Evolutionary conservation across 2,797 vertebrate species (phyloP).

Genomic region (Gobionotothen gibberifrons): DNA sequence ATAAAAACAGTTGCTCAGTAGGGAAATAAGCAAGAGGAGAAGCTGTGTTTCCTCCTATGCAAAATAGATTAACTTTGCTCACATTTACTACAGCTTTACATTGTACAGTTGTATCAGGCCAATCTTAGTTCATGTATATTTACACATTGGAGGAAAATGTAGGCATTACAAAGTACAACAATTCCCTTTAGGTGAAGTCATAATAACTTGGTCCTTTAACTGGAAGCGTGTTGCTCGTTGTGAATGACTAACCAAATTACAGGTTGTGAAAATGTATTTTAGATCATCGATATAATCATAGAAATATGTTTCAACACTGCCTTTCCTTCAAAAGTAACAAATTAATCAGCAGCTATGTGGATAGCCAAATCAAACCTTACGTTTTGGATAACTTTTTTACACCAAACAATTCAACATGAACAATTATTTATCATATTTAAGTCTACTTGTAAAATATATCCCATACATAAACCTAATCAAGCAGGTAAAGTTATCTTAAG

Average conservation of each 20-base stretch:
- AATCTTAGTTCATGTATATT: not conserved
- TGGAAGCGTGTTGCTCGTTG: accelerated
- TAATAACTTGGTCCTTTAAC: not conserved
- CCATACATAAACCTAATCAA: not conserved
- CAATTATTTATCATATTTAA: too few species aligned
- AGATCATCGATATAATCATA: not conserved
- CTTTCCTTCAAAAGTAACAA: not conserved
- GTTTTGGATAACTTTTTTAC: too few species aligned
- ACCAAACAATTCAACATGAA: too few species aligned
- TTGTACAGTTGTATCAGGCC: not conserved
- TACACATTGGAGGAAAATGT: not conserved
- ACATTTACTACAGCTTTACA: not conserved
- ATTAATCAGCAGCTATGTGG: too few species aligned
- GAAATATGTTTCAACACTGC: not conserved
- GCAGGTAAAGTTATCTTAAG: not conserved
- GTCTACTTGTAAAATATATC: not conserved
- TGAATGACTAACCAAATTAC: constrained; percentile 14
- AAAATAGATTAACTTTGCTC: not conserved
- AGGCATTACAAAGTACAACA: not conserved
- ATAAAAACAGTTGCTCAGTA: not conserved
- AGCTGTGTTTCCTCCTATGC: not conserved
- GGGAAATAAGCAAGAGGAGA: not conserved
- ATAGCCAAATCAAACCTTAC: too few species aligned
- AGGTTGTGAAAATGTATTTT: not conserved
- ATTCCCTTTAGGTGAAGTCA: not conserved